Base-by-base conservation (phyloP, 1,140 invertebrate species). In the Drosophila kikkawai region DNA sequence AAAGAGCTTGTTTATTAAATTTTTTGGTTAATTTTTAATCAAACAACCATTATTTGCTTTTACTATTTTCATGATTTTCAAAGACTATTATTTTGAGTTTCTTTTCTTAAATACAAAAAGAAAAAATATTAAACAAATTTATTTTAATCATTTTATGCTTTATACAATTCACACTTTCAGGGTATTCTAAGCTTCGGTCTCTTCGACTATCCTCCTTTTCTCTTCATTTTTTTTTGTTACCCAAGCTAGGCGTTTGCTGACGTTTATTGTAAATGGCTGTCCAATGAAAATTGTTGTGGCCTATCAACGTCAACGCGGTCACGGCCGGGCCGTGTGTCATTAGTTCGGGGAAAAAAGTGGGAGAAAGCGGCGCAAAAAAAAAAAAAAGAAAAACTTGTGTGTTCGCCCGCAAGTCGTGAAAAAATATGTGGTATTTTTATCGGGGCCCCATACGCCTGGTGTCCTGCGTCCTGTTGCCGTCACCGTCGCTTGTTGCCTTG, bases 241-340 rank as follows among this genome's bases (percentile, higher is more conserved):
- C 39, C 48, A 61, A 22, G 64, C 50, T 53, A 42, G 70, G 74
- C 80, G 67, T 81, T 76, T 71, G 81, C 79, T 90, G 85, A 90
- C 85, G 84, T 88, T 90, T 88, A 88, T 90, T 91, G 85, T 88
- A 88, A 88, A 88, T 88, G 85, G 85, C 75, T 85, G 85, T 90
- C 84, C 85, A 90, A 90, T 90, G 79, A 90, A 90, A 90, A 90
- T 90, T 90, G 81, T 85, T 90, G 85, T 90, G 85, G 85, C 85
- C 82, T 85, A 90, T 90, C 85, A 90, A 90, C 85, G 85, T 90
- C 85, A 90, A 85, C 81, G 85, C 81, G 65, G 59, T 59, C 76
- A 69, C 58, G 80, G 80, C 47, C 57, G 60, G 80, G 82, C 87
- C 85, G 77, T 82, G 73, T 90, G 81, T 90, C 85, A 90, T 90